phyloP scores from a whole-genome alignment of 2,888 invertebrate species.

The Tetheella fluctuosa region DNA sequence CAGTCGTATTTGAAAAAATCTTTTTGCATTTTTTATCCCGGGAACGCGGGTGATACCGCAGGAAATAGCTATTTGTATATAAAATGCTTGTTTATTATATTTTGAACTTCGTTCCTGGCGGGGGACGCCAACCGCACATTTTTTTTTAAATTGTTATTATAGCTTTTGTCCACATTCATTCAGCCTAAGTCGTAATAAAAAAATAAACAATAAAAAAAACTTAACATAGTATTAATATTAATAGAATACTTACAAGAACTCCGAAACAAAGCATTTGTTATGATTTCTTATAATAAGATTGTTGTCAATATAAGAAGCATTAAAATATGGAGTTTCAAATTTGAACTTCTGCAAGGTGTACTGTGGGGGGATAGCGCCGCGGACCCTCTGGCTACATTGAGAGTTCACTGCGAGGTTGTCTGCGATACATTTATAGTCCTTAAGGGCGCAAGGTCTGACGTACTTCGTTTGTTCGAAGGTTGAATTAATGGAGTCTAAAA shows the following conservation, averaged over 20 bases:
- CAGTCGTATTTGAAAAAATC: too few species aligned
- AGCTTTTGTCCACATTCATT: too few species aligned
- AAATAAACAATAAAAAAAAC: too few species aligned
- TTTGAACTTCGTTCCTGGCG: too few species aligned
- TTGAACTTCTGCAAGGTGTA: slow-evolving; percentile 40
- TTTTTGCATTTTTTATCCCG: too few species aligned
- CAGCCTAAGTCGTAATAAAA: too few species aligned
- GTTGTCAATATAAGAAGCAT: slow-evolving; percentile 58
- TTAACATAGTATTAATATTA: too few species aligned
- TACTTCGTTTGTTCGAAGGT: slow-evolving; percentile 5
- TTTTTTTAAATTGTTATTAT: too few species aligned
- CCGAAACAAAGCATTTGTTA: slow-evolving; percentile 56
- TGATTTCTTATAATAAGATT: slow-evolving; percentile 55
- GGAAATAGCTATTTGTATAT: too few species aligned
- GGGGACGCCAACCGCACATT: too few species aligned
- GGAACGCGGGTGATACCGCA: too few species aligned
- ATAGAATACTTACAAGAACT: slow-evolving; percentile 64
- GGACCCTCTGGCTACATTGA: slow-evolving; percentile 42
- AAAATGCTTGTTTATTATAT: too few species aligned
- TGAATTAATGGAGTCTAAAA: not conserved
- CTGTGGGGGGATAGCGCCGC: slow-evolving; percentile 38
- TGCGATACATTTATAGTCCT: slow-evolving; percentile 51
- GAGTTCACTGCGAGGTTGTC: slow-evolving; percentile 59
- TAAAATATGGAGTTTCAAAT: slow-evolving; percentile 64
- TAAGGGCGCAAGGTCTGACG: slow-evolving; percentile 51